Percentiles rank a stretch among this genome's conserved stretches.
Conservation (phyloP, 2,113 vertebrate genomes). For the Sapayoa aenigma region DNA sequence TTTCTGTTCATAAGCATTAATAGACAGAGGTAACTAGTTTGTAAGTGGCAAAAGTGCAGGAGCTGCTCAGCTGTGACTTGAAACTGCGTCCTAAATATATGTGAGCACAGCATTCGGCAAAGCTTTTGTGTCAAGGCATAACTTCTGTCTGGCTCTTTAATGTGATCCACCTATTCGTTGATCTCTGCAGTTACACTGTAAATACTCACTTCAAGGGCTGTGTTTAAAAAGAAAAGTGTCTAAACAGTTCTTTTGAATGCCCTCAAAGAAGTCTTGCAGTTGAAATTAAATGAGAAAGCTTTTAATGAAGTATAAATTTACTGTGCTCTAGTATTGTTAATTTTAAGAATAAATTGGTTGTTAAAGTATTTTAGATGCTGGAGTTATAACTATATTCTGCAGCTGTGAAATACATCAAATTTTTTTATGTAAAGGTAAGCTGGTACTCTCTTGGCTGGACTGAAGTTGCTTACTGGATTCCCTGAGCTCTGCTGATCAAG, state of each 20-base stretch:
- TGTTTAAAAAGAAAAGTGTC: neutral
- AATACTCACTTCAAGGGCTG: neutral
- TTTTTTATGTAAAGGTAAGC: neutral
- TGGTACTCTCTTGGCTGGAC: neutral
- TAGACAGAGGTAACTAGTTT: neutral
- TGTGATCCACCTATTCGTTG: neutral
- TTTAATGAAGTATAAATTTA: neutral
- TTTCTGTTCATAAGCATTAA: neutral
- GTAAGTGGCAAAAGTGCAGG: neutral
- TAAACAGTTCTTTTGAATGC: neutral
- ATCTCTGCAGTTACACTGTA: neutral
- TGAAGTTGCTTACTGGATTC: neutral
- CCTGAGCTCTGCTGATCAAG: neutral
- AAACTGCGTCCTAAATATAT: neutral
- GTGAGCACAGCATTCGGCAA: neutral
- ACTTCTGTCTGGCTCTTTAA: neutral
- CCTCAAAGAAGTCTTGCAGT: neutral
- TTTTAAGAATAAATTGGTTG: neutral
- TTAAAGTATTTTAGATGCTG: neutral
- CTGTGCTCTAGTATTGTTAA: neutral
- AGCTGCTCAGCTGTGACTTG: neutral
- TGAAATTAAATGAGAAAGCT: neutral
- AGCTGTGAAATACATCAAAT: neutral
- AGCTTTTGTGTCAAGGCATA: neutral
- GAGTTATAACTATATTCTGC: neutral